Conservation (phyloP, 1,140 invertebrate species). For the Drosophila lowei region DNA sequence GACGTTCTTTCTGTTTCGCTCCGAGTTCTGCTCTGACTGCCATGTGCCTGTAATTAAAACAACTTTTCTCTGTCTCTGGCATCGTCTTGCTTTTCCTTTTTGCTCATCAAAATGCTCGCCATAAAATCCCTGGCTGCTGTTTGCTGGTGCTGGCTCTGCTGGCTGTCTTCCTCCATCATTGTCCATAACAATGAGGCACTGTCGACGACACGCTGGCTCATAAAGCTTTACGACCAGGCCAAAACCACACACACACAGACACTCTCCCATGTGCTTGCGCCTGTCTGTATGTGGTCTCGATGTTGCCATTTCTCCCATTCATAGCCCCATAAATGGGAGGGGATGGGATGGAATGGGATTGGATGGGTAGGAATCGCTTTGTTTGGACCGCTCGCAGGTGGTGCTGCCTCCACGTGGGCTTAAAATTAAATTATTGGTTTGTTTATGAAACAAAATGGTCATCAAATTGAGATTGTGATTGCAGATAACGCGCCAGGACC, state of each 20-base stretch:
- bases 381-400: conserved; percentile 34
- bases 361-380: conserved; percentile 37
- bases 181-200: conserved; percentile 66
- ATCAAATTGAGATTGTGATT: conserved; percentile 68
- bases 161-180: conserved; percentile 57
- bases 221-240: conserved; percentile 59
- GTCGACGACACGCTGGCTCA: conserved; percentile 30
- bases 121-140: conserved; percentile 36
- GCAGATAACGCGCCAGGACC: conserved; percentile 37
- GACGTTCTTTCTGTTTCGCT: conserved; percentile 12
- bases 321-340: conserved; percentile 22
- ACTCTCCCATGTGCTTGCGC: conserved; percentile 18
- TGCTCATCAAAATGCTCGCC: conserved; percentile 44
- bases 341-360: too few species aligned
- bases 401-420: conserved; percentile 41
- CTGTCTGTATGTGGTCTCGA: conserved; percentile 31
- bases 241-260: neutral
- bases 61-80: conserved; percentile 37
- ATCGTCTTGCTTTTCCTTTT: conserved; percentile 28
- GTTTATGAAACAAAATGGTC: conserved; percentile 71
- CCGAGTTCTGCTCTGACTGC: neutral
- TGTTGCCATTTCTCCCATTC: conserved; percentile 24
- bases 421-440: conserved; percentile 78
- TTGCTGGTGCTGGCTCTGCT: neutral
- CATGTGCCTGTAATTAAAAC: conserved; percentile 67